Conservation (phyloP, 2,888 invertebrate genomes). For the Amphimallon solstitiale region DNA sequence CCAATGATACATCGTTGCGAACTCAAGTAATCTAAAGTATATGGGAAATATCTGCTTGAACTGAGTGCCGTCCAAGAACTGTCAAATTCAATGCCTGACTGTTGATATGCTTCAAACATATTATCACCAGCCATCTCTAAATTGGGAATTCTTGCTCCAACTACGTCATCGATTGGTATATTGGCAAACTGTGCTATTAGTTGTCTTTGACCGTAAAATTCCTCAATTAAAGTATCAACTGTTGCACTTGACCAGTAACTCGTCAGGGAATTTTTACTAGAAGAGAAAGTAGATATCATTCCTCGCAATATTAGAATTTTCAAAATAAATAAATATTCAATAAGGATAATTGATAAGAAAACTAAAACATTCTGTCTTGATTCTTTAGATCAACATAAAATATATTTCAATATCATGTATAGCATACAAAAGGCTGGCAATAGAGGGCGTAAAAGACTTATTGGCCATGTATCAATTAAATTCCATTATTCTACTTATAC, state of each 20-base stretch:
- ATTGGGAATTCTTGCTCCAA: constrained; percentile 66
- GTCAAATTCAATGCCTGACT: constrained; percentile 69
- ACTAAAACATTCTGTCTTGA: no score
- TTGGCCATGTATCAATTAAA: no score
- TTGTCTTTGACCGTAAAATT: constrained; percentile 58
- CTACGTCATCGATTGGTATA: constrained; percentile 55
- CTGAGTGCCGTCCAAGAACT: constrained; percentile 69
- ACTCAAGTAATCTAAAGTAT: constrained; percentile 71
- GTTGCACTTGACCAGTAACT: constrained; percentile 58
- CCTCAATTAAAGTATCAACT: constrained; percentile 50
- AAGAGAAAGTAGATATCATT: no score
- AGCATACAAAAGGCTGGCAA: no score
- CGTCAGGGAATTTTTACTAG: constrained; percentile 33
- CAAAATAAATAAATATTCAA: no score
- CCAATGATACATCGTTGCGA: constrained; percentile 68
- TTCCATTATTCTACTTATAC: no score
- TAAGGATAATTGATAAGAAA: no score
- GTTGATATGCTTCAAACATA: constrained; percentile 68
- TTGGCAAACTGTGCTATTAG: constrained; percentile 59
- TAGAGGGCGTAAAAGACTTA: no score
- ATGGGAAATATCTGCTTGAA: constrained; percentile 72
- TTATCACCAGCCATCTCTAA: constrained; percentile 68
- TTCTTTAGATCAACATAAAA: no score
- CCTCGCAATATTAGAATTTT: no score
- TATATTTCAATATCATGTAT: no score